Base-by-base conservation (phyloP, 2,888 invertebrate species). In the Drosophila phalerata region DNA sequence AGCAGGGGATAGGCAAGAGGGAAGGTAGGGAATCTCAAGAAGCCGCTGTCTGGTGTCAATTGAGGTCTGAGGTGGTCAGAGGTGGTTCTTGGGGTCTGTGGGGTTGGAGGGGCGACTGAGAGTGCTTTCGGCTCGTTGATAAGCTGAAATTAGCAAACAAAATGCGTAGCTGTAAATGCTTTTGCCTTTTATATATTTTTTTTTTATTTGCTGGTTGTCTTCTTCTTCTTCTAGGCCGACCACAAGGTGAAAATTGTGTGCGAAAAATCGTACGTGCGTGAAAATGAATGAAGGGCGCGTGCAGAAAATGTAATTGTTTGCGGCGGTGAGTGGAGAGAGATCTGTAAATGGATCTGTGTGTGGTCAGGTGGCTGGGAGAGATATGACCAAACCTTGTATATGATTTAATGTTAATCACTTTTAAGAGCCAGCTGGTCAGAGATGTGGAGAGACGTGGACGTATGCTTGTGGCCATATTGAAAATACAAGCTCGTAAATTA, bases 81-180 rank as follows among this genome's bases (percentile, higher is more conserved):
- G 28, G 15, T 4, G 17, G 22, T n/a, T 1, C 15, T 17, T 0
- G 1, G 10, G 3, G 19, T 8, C 5, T 40, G n/a, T 40, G 52
- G 40, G 34, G 34, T n/a, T 0, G 0, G 10, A 11, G 1, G 5
- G 6, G 32, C 3, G 5, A 25, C 43, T 22, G 22, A 11, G 38
- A 32, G 61, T 28, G 5, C 4, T 25, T 8, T 28, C 28, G 52
- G 81, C 81, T 81, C 62, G 75, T 86, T 81, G 81, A 86, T 87
- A 88, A 87, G 89, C 81, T 43, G 65, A 88, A 90, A 88, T 88
- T 88, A 88, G 87, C 85, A 90, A 90, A 88, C 90, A 89, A 87
- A 88, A 64, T 85, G 90, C 90, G 89, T 90, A 88, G 79, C 79
- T 81, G 79, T 87, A 87, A 88, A 89, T 85, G 84, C 80, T 80